phyloP scores from a whole-genome alignment of 1,140 invertebrate genomes.

The Drosophila seguyi region DNA sequence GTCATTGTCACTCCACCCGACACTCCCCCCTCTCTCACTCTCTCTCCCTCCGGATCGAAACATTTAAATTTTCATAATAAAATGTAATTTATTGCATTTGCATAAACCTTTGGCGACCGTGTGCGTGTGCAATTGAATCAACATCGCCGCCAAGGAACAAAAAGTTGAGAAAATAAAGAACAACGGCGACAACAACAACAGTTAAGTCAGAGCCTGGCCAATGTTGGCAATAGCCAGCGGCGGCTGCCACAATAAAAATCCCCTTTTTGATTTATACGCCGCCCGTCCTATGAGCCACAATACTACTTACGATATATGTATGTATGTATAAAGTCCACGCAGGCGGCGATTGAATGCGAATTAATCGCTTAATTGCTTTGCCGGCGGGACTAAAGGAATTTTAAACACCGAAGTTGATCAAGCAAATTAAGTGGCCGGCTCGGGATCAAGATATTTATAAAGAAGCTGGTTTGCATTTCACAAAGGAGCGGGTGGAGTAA shows the following conservation, averaged over 20 bases:
- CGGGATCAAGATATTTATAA: slow-evolving; percentile 20
- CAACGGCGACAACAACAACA: slow-evolving; percentile 25
- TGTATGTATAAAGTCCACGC: background rate
- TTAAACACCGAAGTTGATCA: slow-evolving; percentile 27
- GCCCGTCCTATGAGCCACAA: slow-evolving; percentile 19
- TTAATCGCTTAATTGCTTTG: slow-evolving; percentile 71
- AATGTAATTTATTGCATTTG: slow-evolving; percentile 81
- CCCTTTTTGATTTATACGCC: slow-evolving; percentile 71
- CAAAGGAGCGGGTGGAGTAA: background rate
- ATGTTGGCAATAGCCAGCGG: slow-evolving; percentile 66
- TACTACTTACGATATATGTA: background rate
- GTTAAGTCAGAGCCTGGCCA: slow-evolving; percentile 46
- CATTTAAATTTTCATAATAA: slow-evolving; percentile 80
- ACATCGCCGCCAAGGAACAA: slow-evolving; percentile 55
- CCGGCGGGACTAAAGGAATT: slow-evolving; percentile 27
- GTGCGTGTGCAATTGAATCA: slow-evolving; percentile 64
- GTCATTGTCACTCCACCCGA: slow-evolving; percentile 17
- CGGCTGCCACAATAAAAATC: slow-evolving; percentile 65
- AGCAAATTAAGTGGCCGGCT: slow-evolving; percentile 40
- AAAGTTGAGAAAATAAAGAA: slow-evolving; percentile 33
- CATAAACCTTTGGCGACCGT: slow-evolving; percentile 62
- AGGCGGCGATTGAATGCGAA: slow-evolving; percentile 43
- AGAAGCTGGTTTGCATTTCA: background rate
- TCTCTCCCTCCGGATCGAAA: background rate
- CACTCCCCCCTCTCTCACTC: background rate